Percentiles rank a stretch among this genome's conserved stretches.
Conservation (phyloP, 2,113 vertebrate species). For the Carettochelys insculpta region DNA sequence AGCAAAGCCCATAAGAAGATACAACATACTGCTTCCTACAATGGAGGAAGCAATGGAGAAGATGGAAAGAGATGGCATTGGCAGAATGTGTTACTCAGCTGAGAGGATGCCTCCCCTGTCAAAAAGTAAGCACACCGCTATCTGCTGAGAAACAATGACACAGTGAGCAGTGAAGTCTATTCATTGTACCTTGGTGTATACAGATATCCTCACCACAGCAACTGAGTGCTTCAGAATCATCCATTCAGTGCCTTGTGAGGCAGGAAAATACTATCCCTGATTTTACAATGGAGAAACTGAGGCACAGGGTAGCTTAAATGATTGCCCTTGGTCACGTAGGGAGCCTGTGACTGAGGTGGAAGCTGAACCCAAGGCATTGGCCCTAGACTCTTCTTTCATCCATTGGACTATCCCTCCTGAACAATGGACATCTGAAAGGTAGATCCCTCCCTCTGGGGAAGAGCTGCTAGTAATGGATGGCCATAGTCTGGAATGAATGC, state of each 20-base stretch:
- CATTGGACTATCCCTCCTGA: slow-evolving; percentile 37
- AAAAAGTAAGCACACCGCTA: slow-evolving; percentile 5
- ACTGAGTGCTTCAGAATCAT: slow-evolving; percentile 34
- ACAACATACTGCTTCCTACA: background rate
- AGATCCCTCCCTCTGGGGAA: slow-evolving; percentile 7
- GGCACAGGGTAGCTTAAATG: slow-evolving; percentile 1
- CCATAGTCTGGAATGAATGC: slow-evolving; percentile 52
- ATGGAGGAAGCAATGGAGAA: background rate
- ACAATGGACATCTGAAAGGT: background rate
- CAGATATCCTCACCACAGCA: slow-evolving; percentile 21
- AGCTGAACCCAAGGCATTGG: slow-evolving; percentile 27
- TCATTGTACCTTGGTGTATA: background rate
- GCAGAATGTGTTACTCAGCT: background rate
- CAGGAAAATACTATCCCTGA: slow-evolving; percentile 40
- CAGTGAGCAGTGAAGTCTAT: background rate
- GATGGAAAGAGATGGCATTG: background rate
- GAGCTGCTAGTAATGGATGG: too few relatives aligned
- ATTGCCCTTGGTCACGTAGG: slow-evolving; percentile 27
- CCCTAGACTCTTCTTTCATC: slow-evolving; percentile 42
- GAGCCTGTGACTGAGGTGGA: slow-evolving; percentile 58
- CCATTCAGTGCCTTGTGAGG: background rate
- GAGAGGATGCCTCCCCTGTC: background rate
- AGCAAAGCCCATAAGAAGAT: background rate
- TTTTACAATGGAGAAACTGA: slow-evolving; percentile 54
- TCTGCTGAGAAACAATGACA: fast-evolving